Percentiles rank a stretch among this genome's conserved stretches.
These are phyloP conservation scores for Cebidichthys violaceus DNA, from an alignment of 2,113 vertebrate genomes.

Conservation along the genomic window DNA sequence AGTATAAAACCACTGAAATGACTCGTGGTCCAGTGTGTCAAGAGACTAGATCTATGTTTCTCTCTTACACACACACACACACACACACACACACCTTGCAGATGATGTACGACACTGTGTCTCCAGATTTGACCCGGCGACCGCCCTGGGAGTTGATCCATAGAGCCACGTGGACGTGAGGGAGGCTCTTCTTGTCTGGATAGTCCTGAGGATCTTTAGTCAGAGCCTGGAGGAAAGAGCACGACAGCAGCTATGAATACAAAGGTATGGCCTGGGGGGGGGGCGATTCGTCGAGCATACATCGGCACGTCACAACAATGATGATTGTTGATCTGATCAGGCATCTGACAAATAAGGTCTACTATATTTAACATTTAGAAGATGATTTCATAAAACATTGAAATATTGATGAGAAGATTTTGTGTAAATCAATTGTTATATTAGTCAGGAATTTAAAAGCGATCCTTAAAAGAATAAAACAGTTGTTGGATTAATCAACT, in stretches of 20 bases:
- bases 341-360: not conserved
- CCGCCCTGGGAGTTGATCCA: conserved; percentile 98
- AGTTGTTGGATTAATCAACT: too few species aligned
- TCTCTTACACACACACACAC: too few species aligned
- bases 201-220: conserved; percentile 99
- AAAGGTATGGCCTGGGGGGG: not conserved
- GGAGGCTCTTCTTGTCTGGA: conserved; percentile 95
- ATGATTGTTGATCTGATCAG: too few species aligned
- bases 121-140: conserved; percentile 93
- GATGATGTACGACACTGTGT: conserved; percentile 95
- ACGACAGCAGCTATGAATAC: not conserved
- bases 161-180: conserved; percentile 97
- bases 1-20: not conserved
- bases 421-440: too few species aligned
- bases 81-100: conserved; percentile 88
- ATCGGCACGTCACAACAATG: not conserved
- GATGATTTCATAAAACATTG: not conserved
- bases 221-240: conserved; percentile 84
- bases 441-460: too few species aligned
- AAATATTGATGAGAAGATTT: not conserved
- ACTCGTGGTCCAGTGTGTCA: not conserved
- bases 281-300: not conserved
- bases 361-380: not conserved
- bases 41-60: not conserved
- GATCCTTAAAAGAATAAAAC: too few species aligned